A percentile compares a stretch with the other conserved stretches of the same genome.
Conservation (phyloP, 2,797 vertebrate species). For the Bucorvus abyssinicus region DNA sequence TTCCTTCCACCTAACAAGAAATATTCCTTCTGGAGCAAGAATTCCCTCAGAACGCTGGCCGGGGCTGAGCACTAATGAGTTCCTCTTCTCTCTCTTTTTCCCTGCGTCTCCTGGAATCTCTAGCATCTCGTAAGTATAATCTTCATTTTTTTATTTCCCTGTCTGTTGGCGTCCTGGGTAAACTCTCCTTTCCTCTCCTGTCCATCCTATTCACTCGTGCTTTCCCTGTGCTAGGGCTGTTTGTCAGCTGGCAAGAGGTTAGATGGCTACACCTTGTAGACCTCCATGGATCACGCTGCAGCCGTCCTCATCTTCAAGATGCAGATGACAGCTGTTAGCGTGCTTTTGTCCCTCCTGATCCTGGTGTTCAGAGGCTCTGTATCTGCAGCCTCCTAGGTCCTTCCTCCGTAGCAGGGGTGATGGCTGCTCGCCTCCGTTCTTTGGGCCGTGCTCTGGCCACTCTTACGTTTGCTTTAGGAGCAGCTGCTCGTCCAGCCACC, state of each 20-base stretch:
- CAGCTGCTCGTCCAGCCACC: not conserved
- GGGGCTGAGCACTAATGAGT: constrained; percentile 16
- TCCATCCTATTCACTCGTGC: not conserved
- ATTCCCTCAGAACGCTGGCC: not conserved
- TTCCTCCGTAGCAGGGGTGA: not conserved
- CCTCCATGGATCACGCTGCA: not conserved
- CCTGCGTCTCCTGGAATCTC: constrained; percentile 27
- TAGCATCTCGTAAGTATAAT: constrained; percentile 98
- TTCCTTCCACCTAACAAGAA: constrained; percentile 17
- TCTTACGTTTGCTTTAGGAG: not conserved
- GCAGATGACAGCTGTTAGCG: not conserved
- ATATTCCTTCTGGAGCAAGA: not conserved
- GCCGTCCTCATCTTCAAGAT: not conserved
- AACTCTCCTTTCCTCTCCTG: not conserved
- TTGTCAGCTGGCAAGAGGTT: not conserved
- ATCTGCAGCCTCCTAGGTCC: not conserved
- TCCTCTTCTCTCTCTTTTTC: constrained; percentile 61
- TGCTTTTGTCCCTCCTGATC: not conserved
- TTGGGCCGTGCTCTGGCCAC: not conserved
- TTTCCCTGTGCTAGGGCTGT: not conserved
- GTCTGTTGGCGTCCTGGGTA: constrained; percentile 20
- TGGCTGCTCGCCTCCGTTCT: not conserved
- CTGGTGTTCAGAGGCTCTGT: not conserved
- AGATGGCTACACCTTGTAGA: not conserved
- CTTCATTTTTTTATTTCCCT: not conserved